A percentile compares a stretch with the other conserved stretches of the same genome.
phyloP scores from a whole-genome alignment of 2,797 vertebrate genomes.

The Simalia tracyae region DNA sequence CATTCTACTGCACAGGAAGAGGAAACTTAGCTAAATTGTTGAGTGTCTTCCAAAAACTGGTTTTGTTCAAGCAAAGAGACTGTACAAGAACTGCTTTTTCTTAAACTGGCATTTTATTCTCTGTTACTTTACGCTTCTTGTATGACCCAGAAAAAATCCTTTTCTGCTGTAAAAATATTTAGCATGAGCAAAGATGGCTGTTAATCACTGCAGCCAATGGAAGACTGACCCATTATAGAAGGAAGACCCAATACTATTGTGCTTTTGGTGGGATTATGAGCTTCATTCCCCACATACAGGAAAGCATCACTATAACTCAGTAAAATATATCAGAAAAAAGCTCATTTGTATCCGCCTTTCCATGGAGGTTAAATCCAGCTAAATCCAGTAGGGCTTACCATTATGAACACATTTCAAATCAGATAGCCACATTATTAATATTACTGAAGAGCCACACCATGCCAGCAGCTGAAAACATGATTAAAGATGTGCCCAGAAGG shows the following conservation, averaged over 20 bases:
- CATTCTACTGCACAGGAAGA: background rate
- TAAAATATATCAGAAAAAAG: background rate
- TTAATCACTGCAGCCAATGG: background rate
- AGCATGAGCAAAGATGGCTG: background rate
- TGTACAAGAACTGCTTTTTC: background rate
- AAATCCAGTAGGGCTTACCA: background rate
- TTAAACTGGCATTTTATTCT: background rate
- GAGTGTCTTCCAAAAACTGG: background rate
- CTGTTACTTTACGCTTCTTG: background rate
- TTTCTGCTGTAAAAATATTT: background rate
- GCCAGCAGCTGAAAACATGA: background rate
- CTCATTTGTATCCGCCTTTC: background rate
- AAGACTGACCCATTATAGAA: background rate
- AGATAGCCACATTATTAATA: background rate
- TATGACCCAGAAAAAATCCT: background rate
- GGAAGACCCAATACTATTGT: background rate
- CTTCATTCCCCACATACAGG: background rate
- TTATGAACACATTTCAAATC: background rate
- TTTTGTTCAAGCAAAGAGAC: background rate
- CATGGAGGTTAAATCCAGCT: background rate
- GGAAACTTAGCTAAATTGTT: background rate
- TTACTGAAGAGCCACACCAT: too few species aligned
- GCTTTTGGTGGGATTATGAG: too few species aligned
- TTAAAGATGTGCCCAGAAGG: background rate
- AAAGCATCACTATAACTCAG: background rate